These are phyloP conservation scores for Tribolium freemani DNA, from an alignment of 2,888 invertebrate species.

Conservation along the genomic window DNA sequence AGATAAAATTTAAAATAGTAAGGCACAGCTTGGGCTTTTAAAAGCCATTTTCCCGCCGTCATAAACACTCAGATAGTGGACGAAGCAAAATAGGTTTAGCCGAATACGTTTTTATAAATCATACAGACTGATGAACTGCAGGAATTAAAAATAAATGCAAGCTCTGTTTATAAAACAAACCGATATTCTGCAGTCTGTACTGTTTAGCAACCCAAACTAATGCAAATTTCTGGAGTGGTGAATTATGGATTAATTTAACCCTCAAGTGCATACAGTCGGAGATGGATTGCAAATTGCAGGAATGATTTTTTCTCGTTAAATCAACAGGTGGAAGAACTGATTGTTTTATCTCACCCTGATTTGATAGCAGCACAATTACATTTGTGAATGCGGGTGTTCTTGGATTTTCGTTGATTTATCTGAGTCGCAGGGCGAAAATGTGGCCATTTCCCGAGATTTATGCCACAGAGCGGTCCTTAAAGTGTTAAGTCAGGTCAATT, in stretches of 20 bases:
- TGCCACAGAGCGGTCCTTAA: too few relatives aligned
- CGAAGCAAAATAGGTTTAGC: neutral
- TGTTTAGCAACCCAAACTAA: neutral
- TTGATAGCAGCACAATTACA: neutral
- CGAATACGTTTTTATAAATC: neutral
- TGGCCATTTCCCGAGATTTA: neutral
- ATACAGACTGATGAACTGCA: neutral
- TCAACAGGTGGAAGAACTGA: too few relatives aligned
- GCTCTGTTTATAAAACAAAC: neutral
- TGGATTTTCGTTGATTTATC: constrained; percentile 1
- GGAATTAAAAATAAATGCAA: neutral
- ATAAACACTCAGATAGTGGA: neutral
- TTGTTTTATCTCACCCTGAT: too few relatives aligned
- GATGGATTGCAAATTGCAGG: neutral
- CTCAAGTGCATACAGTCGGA: neutral
- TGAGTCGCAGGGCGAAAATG: neutral
- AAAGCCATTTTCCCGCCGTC: neutral
- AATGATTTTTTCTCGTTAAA: too few relatives aligned
- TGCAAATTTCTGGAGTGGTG: neutral
- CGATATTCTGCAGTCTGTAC: neutral
- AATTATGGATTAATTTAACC: neutral
- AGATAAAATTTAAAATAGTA: constrained; percentile 10
- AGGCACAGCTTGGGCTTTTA: neutral
- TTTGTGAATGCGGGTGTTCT: neutral
- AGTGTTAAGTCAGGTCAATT: too few relatives aligned